Base-by-base conservation (phyloP, 2,797 vertebrate genomes). In the Podargus strigoides region DNA sequence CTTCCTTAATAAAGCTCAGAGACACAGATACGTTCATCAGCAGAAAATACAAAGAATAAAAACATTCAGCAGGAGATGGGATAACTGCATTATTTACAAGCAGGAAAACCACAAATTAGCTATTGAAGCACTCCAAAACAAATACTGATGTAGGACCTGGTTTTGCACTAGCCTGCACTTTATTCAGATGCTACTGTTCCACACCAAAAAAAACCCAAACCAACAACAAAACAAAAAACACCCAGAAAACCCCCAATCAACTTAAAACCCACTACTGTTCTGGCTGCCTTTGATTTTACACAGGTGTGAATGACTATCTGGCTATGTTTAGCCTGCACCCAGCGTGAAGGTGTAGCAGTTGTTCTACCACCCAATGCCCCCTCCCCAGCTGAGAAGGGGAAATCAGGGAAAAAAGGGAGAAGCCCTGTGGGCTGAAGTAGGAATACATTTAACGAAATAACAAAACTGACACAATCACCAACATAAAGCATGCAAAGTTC, bases 51-150 rank as follows among this genome's bases (percentile, higher is more conserved):
- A 49, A 75, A 50, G 72, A 93, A 87, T 39, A 67, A 90, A 77
- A 90, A 70, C 72, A 77, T 85, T 85, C 81, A 83, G 49, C 73
- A 75, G 42, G 36, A 87, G 67, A 60, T 56, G 46, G 64, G 53
- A 19, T 85, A 93, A 89, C 86, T 83, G 68, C 64, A 68, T 90
- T 96, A 89, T 87, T 94, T 92, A 92, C 87, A 96, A 95, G 75
- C 69, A 89, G 46, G 44, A 92, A 95, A 96, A 85, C 86, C 94
- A 93, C 90, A 95, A 96, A 87, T 34, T 76, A 85, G 55, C 59
- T 92, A 68, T 0, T 68, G 53, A 88, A 68, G 47, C 91, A 77
- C 79, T 95, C 85, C 92, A 94, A 94, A 92, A 94, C 75, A 93
- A 96, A 90, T 78, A 87, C n/a, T 55, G 70, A 92, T 58, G 66